Base-by-base conservation (phyloP, 2,113 vertebrate species). In the Tetrao urogallus region DNA sequence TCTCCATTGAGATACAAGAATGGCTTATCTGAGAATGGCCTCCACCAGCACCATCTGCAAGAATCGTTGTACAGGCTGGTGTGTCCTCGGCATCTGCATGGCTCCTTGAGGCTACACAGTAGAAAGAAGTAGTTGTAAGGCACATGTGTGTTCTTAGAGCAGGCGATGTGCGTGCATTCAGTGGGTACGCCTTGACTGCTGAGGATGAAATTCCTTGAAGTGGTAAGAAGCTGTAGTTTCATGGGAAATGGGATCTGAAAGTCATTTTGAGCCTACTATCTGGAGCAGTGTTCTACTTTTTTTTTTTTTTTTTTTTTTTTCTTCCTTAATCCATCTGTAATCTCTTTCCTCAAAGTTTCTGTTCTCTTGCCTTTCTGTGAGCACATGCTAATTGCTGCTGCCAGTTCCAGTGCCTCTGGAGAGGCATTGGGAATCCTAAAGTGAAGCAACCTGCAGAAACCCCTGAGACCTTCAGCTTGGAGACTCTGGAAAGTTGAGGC, bases 261-360 rank as follows among this genome's bases (percentile, higher is more conserved):
- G 65, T 77, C 1, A n/a, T 92, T 95, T 92, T 34, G 67, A 72
- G 47, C 42, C 77, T 66, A 2, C 1, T 76, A 80, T 77, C 79
- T 91, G 50, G 30, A 82, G 25, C 61, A 25, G 21, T 11, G 14
- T 85, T 88, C 47, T 82, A 28, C 7, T 8, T 5, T 82, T 78
- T 77, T 76, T 63, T 75, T 56, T 21, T 38, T 36, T 36, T 36
- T 36, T 8, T 5, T 82, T 78, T 76, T 63, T 71, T 56, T 21
- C 22, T 42, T 66, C 50, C 34, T 84, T 84, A 86, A 83, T 79
- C 83, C 74, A 28, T 92, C 66, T 94, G 86, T 90, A 87, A 84
- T 90, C 80, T 77, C 15, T 25, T 86, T 84, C 90, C 58, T 86
- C 47, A 65, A 93, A 71, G 38, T 43, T 94, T 91, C 93, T 94